Conservation (phyloP, 1,140 invertebrate species). For the Rhizoglyphus robini region DNA sequence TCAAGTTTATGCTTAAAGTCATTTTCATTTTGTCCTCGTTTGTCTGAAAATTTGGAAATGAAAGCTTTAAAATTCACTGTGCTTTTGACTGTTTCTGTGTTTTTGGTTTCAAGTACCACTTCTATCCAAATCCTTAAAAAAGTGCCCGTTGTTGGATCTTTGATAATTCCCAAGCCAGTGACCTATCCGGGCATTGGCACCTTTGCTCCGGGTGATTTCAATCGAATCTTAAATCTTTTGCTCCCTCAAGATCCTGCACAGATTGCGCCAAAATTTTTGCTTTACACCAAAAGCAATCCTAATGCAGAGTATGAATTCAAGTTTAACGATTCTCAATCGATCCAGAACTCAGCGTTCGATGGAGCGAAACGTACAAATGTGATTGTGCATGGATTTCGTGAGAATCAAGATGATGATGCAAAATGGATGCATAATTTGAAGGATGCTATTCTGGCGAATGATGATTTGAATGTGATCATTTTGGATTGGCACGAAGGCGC, state of each 20-base stretch:
- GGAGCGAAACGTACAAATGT: neutral
- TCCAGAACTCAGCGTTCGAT: neutral
- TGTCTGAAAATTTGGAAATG: too few relatives aligned
- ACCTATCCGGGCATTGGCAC: constrained; percentile 15
- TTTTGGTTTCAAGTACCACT: too few relatives aligned
- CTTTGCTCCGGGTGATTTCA: constrained; percentile 57
- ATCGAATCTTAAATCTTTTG: constrained; percentile 59
- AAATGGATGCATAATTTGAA: constrained; percentile 23
- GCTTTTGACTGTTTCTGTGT: too few relatives aligned
- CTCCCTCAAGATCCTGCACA: constrained; percentile 54
- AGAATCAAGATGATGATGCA: constrained; percentile 32
- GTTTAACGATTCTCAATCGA: neutral
- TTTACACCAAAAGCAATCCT: constrained; percentile 60
- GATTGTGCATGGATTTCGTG: constrained; percentile 49
- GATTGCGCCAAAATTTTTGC: constrained; percentile 61
- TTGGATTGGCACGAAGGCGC: constrained; percentile 41
- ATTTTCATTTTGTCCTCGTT: too few relatives aligned
- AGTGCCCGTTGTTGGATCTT: too few relatives aligned
- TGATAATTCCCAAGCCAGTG: too few relatives aligned
- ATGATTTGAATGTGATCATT: constrained; percentile 34
- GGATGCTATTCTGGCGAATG: constrained; percentile 24
- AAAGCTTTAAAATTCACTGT: too few relatives aligned
- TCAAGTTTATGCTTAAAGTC: too few relatives aligned
- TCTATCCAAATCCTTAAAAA: too few relatives aligned
- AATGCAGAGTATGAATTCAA: constrained; percentile 26